phyloP scores from a whole-genome alignment of 2,797 vertebrate species.

The Hypotaenidia philippensis region DNA sequence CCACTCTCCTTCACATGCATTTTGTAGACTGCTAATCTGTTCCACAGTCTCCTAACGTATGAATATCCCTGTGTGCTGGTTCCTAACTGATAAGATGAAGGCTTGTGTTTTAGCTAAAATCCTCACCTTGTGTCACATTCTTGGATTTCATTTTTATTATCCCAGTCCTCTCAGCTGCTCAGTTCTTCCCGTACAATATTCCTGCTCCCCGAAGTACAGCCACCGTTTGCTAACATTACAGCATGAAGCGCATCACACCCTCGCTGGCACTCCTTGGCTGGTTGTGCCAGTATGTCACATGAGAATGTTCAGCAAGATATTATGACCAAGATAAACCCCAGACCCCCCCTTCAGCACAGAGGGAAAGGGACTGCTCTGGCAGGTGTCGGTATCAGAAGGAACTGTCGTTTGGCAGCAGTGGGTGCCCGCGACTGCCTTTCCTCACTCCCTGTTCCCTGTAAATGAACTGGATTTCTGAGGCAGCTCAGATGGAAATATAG shows the following conservation, averaged over 20 bases:
- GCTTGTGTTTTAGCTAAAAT: neutral
- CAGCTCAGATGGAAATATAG: neutral
- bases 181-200: neutral
- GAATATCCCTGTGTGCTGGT: neutral
- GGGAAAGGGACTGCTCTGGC: neutral
- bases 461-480: neutral
- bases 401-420: neutral
- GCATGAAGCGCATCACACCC: neutral
- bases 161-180: neutral
- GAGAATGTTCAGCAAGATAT: neutral
- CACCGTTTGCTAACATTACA: neutral
- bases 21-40: neutral
- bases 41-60: neutral
- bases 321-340: neutral
- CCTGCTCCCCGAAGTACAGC: neutral
- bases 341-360: neutral
- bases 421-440: neutral
- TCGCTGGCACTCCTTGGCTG: accelerated
- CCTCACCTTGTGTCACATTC: neutral
- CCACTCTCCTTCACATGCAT: neutral
- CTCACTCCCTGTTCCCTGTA: neutral
- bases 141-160: conserved; percentile 5
- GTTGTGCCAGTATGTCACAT: neutral
- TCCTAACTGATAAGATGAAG: neutral
- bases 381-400: neutral